A percentile compares a stretch with the other conserved stretches of the same genome.
These are phyloP conservation scores for Lepidurus apus DNA, from an alignment of 1,140 invertebrate genomes.

Conservation along the genomic window DNA sequence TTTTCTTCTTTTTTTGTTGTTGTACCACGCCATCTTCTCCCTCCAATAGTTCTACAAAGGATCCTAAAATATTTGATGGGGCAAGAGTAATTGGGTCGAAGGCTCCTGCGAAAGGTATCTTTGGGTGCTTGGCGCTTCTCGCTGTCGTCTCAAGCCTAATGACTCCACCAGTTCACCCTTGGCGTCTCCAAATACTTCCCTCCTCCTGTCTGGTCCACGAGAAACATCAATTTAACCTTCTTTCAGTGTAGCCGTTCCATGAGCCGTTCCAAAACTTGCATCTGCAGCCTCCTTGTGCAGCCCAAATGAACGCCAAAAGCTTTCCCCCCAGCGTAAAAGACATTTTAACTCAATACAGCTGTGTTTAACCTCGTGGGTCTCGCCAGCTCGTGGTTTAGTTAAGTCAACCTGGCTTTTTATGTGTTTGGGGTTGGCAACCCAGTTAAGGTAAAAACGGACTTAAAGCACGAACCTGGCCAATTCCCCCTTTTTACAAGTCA, in stretches of 20 bases:
- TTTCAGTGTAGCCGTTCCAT: neutral
- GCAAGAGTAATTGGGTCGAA: constrained; percentile 5
- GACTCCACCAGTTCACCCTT: constrained; percentile 5
- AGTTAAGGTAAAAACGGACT: neutral
- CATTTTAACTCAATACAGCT: neutral
- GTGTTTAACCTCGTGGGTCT: neutral
- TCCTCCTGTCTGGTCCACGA: neutral
- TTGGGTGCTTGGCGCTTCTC: neutral
- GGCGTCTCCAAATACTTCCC: neutral
- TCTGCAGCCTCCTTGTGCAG: neutral
- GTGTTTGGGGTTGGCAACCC: neutral
- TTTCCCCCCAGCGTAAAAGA: too few species aligned
- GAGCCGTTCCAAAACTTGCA: neutral
- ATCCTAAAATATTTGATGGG: neutral
- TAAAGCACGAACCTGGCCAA: too few species aligned
- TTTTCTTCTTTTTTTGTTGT: neutral
- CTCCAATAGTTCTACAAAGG: neutral
- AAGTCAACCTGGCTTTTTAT: neutral
- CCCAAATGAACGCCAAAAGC: too few species aligned
- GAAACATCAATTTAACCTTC: neutral
- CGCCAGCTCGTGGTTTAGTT: neutral
- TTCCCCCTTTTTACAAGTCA: too few species aligned
- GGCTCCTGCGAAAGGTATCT: neutral
- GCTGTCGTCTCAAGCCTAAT: neutral
- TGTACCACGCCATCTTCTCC: neutral